Percentiles rank a stretch among this genome's conserved stretches.
phyloP scores from a whole-genome alignment of 2,888 invertebrate genomes.

The Amiota communis region DNA sequence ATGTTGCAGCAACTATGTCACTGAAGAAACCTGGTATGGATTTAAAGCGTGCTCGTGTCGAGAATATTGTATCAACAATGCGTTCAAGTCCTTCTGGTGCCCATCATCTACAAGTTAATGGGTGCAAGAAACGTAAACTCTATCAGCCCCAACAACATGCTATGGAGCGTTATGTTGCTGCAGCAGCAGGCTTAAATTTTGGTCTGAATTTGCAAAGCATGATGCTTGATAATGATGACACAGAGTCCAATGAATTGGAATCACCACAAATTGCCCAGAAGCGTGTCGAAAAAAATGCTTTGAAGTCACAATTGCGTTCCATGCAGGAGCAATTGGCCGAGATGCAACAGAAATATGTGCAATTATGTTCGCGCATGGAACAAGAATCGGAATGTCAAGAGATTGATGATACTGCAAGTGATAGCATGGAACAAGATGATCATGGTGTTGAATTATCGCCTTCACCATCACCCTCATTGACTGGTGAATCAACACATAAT shows the following conservation, averaged over 20 bases:
- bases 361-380: slow-evolving; percentile 89
- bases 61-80: slow-evolving; percentile 96
- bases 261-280: slow-evolving; percentile 87
- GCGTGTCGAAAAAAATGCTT: slow-evolving; percentile 88
- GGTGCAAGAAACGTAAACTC: slow-evolving; percentile 95
- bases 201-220: slow-evolving; percentile 76
- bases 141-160: slow-evolving; percentile 97
- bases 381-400: slow-evolving; percentile 84
- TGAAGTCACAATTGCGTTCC: slow-evolving; percentile 88
- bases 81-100: slow-evolving; percentile 87
- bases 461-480: slow-evolving; percentile 55
- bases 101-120: slow-evolving; percentile 78
- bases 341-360: slow-evolving; percentile 93
- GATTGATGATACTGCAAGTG: slow-evolving; percentile 83
- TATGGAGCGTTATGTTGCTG: slow-evolving; percentile 78
- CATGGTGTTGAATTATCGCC: slow-evolving; percentile 62
- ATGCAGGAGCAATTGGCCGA: slow-evolving; percentile 92
- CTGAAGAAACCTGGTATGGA: slow-evolving; percentile 81
- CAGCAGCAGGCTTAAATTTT: slow-evolving; percentile 75
- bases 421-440: slow-evolving; percentile 77
- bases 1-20: slow-evolving; percentile 72
- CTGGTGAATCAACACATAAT: slow-evolving; percentile 54
- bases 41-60: slow-evolving; percentile 93
- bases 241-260: slow-evolving; percentile 84
- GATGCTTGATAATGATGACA: slow-evolving; percentile 79